A percentile compares a stretch with the other conserved stretches of the same genome.
These are phyloP conservation scores for Diplogasteroides magnus DNA, from an alignment of 1,140 invertebrate species.

Conservation along the genomic window DNA sequence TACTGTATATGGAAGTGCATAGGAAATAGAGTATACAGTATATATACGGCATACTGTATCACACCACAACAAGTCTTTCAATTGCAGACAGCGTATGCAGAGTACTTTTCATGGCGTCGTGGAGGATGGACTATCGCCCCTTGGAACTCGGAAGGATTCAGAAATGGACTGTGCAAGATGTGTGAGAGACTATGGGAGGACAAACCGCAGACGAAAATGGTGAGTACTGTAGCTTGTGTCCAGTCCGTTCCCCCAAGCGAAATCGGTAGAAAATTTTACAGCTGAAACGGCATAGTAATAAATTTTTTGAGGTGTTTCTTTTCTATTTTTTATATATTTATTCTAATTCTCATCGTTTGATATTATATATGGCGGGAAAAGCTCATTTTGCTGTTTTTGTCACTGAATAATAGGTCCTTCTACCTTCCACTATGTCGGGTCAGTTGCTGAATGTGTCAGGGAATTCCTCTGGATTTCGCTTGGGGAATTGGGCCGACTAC, in stretches of 20 bases:
- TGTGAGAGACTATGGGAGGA: constrained; percentile 24
- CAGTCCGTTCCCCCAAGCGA: too few relatives aligned
- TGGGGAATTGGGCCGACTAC: neutral
- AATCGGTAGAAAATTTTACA: too few relatives aligned
- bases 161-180: constrained; percentile 20
- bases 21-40: too few relatives aligned
- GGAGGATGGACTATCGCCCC: constrained; percentile 23
- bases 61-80: too few relatives aligned
- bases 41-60: too few relatives aligned
- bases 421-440: too few relatives aligned
- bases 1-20: too few relatives aligned
- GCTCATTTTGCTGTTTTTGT: too few relatives aligned
- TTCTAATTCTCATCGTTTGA: too few relatives aligned
- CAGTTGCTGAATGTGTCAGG: neutral
- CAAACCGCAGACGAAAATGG: constrained; percentile 9
- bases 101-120: constrained; percentile 24
- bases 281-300: neutral
- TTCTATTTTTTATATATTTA: neutral
- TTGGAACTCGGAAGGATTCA: constrained; percentile 18
- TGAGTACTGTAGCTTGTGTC: constrained; percentile 8
- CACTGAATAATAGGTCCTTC: too few relatives aligned
- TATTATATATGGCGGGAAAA: too few relatives aligned
- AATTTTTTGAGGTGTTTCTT: neutral
- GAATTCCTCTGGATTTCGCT: neutral
- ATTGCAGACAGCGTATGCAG: constrained; percentile 22